Base-by-base conservation (phyloP, 1,140 invertebrate genomes). In the Sycophaga agraensis region DNA sequence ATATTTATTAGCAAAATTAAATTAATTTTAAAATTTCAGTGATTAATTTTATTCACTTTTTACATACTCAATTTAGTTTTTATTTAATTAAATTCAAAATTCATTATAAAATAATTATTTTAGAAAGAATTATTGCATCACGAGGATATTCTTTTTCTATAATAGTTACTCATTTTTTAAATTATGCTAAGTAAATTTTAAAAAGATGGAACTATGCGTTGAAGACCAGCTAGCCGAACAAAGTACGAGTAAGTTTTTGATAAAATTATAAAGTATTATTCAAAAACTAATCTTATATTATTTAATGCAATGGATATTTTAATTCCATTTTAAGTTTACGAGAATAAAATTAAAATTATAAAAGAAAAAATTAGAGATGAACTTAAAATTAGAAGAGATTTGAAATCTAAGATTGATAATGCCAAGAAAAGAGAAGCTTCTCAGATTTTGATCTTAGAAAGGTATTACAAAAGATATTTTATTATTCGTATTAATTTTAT, bases 341-440 rank as follows among this genome's bases (percentile, higher is more conserved):
- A 59, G 26, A 45, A 59, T 19, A 54, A 54, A 39, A 54, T 58
- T 5, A 64, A 59, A 48, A 43, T n/a, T 24, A 16, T 54, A 14
- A 59, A 54, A 42, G 56, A 64, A 9, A 59, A 64, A 31, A 64
- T 64, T 34, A 16, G 31, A 35, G 22, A 17, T 37, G 61, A 58
- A 22, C 48, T 63, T 14, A 17, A 43, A 53, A 42, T 19, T 14
- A 51, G 61, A 39, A 17, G 42, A 21, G 42, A 63, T 17, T 12
- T 59, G 1, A 64, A 64, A 56, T 39, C 24, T 39, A 53, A 59
- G 48, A 11, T 64, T 19, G 21, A 21, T 5, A 55, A 63, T 28
- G 49, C 56, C 5, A 59, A 48, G 12, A 53, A 46, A 21, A 59
- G 50, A 22, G 48, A 59, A 39, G 42, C 54, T 17, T n/a, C 19